Evolutionary conservation across 1,140 invertebrate genomes (phyloP), one percentile per base, ranked within the genome.

Genomic region (Drosophila murphyi): DNA sequence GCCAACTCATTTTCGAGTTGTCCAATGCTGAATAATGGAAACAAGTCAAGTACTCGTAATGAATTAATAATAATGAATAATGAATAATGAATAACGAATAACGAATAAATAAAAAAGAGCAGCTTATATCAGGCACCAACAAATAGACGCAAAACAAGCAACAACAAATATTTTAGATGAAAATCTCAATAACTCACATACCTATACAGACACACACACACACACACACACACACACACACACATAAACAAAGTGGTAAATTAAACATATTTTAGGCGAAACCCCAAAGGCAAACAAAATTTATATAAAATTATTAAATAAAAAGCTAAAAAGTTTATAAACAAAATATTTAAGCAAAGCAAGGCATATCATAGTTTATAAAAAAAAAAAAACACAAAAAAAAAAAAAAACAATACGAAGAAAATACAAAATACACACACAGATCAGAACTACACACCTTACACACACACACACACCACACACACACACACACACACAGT

Each of bases 311-410:
- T 60, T 56, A 70, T 74, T 69, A 74, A 56, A 80, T 45, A 67
- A 65, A 69, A 77, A 64, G 63, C 62, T 52, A 70, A 77, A 76
- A 70, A 75, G 60, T 62, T 74, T 71, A 63, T 61, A 80, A 62
- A 57, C 61, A 72, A 85, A 89, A 86, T 90, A 89, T 82, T 89
- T 89, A 90, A 89, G 81, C 82, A 90, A 87, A 88, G 80, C 80
- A 88, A 88, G 77, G 85, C 85, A 88, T 88, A 88, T 88, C 85
- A 88, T 88, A 88, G 85, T 85, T 89, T 88, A 89, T 89, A 88
- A 87, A 48, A 89, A 78, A 56, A 62, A 59, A 59, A 59, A n/a
- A n/a, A n/a, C n/a, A 76, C 43, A 28, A 62, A 48, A 56, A 62
- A 50, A 62, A 77, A 62, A 68, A 41, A 34, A 60, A 57, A 47